Conservation (phyloP, 37 sponge, comb jelly and placozoan genomes). For the Eunapius fragilis region DNA sequence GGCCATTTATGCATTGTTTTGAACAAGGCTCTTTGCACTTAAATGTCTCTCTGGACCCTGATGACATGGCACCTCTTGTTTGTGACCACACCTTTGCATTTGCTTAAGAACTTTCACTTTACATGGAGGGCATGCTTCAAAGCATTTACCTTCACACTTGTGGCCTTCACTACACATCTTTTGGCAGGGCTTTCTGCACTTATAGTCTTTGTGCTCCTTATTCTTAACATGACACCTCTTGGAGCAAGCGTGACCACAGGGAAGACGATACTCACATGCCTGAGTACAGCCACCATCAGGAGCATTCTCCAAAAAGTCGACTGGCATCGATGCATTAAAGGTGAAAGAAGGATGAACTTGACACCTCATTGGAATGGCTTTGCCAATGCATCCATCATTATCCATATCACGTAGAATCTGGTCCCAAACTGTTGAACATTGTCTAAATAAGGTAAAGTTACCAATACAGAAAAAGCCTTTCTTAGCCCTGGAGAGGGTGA, state of each 20-base stretch:
- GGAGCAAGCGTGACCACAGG: constrained; percentile 78
- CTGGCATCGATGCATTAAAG: constrained; percentile 4
- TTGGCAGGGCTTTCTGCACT: constrained; percentile 59
- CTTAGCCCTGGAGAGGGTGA: constrained; percentile 92
- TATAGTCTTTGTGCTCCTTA: constrained; percentile 52
- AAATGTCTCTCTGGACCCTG: constrained; percentile 14
- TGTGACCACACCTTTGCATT: constrained; percentile 64
- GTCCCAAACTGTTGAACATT: constrained; percentile 51
- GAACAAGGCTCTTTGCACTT: constrained; percentile 36
- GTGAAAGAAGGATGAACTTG: constrained; percentile 66
- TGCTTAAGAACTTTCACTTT: constrained; percentile 2
- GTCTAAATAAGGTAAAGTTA: constrained; percentile 69
- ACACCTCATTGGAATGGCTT: constrained; percentile 70
- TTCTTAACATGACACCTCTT: constrained; percentile 65
- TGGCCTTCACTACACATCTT: constrained; percentile 36
- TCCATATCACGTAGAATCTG: constrained; percentile 51
- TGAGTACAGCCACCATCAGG: constrained; percentile 80
- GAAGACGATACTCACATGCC: constrained; percentile 52
- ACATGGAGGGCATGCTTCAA: constrained; percentile 41
- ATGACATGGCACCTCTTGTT: constrained; percentile 47
- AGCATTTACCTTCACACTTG: constrained; percentile 30
- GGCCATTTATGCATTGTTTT: constrained; percentile 36
- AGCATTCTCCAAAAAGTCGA: constrained; percentile 55
- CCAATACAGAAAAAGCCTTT: constrained; percentile 92
- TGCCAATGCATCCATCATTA: constrained; percentile 26